Conservation (phyloP, 2,113 vertebrate species). For the Callipepla californica region DNA sequence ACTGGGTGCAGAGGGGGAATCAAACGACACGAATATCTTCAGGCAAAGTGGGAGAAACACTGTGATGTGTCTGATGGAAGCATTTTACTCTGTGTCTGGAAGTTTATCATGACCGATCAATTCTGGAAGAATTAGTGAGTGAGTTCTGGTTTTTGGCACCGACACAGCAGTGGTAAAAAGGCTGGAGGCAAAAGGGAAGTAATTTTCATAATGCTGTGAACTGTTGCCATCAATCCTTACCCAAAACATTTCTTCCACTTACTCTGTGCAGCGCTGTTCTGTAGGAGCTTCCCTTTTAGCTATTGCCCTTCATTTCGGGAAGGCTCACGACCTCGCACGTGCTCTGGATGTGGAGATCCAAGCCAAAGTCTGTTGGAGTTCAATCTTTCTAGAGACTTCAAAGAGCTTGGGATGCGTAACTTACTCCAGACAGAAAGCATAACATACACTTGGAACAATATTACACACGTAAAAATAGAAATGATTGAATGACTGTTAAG, state of each 20-base stretch:
- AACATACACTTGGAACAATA: conserved; percentile 9
- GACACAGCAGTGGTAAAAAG: conserved; percentile 54
- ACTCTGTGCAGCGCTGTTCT: not conserved
- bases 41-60: conserved; percentile 47
- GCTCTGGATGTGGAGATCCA: not conserved
- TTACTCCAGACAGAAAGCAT: conserved; percentile 43
- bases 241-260: conserved; percentile 41
- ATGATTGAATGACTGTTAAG: not conserved
- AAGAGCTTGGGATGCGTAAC: conserved; percentile 10
- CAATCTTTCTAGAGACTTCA: conserved; percentile 27
- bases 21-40: not conserved
- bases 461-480: conserved; percentile 20
- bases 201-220: conserved; percentile 67
- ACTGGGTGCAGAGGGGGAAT: not conserved
- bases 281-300: not conserved
- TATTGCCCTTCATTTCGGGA: not conserved
- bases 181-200: conserved; percentile 66
- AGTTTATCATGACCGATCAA: conserved; percentile 64
- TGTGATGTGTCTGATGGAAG: conserved; percentile 34
- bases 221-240: conserved; percentile 62
- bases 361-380: conserved; percentile 47
- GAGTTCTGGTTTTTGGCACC: conserved; percentile 58
- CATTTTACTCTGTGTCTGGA: conserved; percentile 51
- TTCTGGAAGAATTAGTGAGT: conserved; percentile 65
- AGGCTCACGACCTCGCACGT: not conserved